Evolutionary conservation across 2,888 invertebrate genomes (phyloP), one percentile per base, ranked within the genome.

Genomic region (Candidula unifasciata): DNA sequence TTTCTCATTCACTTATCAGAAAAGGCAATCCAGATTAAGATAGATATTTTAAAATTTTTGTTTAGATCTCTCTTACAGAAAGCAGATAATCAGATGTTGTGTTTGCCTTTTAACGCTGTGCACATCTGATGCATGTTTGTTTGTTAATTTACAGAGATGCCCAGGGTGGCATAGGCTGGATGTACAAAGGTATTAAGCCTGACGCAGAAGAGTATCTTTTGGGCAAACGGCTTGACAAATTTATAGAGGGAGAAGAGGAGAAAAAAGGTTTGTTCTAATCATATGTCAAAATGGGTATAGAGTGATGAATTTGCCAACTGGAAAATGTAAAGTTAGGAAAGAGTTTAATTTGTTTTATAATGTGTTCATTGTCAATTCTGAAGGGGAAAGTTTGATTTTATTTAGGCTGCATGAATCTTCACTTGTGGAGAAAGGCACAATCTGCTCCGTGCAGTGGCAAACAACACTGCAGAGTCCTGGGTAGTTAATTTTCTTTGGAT

Each of bases 141-240:
- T 66, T 27, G 76, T 60, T 69, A 68, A 44, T 79, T 81, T 80
- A 74, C 88, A 87, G 82, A 86, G 88, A 74, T 52, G 87, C 83
- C 5, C 78, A 80, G 1, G 52, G 78, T 24, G 89, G 87, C 10
- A 84, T 92, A 83, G 89, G 90, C 69, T 92, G 92, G 92, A 92
- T 92, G 92, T 91, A 91, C 87, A 89, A 89, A 80, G 87, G 88
- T 74, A 88, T 87, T 44, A 90, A 91, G 60, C 89, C 90, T 24
- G 90, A 91, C 33, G 80, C 85, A 33, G 90, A 92, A 44, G 92
- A 92, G 66, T 92, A 90, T 80, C 86, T 92, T 2, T 88, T 92
- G n/a, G 92, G 92, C 1, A 91, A 90, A 85, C 87, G 89, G 66
- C 88, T 92, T 52, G 92, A 91, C 82, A 90, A 89, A 80, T 80